Evolutionary conservation across 2,797 vertebrate genomes (phyloP), one percentile per base, ranked within the genome.

Genomic region (Clarias fuscus): DNA sequence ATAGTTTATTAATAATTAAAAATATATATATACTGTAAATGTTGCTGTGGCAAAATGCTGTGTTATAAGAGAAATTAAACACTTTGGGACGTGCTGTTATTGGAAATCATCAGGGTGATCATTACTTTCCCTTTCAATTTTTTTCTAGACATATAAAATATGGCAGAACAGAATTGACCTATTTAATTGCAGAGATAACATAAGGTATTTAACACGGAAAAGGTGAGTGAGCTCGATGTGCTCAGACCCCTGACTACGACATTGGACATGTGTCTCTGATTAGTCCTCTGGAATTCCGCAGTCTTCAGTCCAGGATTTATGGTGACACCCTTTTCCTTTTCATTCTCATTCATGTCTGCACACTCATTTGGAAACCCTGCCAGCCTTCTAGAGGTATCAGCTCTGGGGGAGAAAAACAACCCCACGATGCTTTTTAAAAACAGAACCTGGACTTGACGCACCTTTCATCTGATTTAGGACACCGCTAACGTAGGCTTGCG

Each of bases 181-280:
- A 67, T 53, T 43, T 7, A n/a, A 2, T 14, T 53, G 15, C 4
- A 0, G 10, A 18, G 11, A 22, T 22, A 37, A 24, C 5, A 37
- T 24, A 37, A 78, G 43, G 18, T 20, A 43, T 62, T 30, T 5
- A 68, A 68, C 14, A 68, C 17, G 64, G 37, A 72, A 64, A 56
- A 24, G 4, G 78, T 40, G 4, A 59, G 72, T 43, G 48, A 59
- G 53, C 48, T 77, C 18, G 8, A 1, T 24, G 22, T 85, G 62
- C 2, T n/a, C 7, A 6, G 65, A 37, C 65, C 56, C 80, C 65
- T 30, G 22, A 18, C 70, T 82, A 85, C 86, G 53, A 62, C 43
- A 40, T n/a, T 68, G 82, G 24, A 90, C 92, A 94, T 93, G 91
- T 94, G 94, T 90, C 82, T 93, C 82, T 93, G 90, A 84, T 93